Base-by-base conservation (phyloP, 35 echinoderm and acorn worm species). In the Acanthaster planci region DNA sequence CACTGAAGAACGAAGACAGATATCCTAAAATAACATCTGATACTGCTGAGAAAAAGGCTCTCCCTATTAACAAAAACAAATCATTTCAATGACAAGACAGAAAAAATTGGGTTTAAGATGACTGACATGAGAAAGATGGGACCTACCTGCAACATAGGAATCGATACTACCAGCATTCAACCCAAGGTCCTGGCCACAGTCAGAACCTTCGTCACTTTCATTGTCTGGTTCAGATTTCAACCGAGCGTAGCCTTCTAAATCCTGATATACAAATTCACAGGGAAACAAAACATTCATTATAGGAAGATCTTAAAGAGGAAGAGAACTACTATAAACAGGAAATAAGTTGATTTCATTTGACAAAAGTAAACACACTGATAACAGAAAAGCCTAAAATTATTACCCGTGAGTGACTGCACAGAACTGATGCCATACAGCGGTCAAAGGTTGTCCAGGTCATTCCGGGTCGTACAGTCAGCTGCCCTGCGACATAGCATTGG, bases 391-490 rank as follows among this genome's bases (percentile, higher is more conserved):
- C 7, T 68, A 7, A 35, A 23, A 68, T 35, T 17, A 38, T 40
- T 83, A 89, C 87, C 80, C 79, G 42, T 55, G 79, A 89, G 67
- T 79, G 77, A 76, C 83, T 82, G 59, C 79, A 47, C 80, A 89
- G 17, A 3, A 89, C 79, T 21, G 87, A 75, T 36, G 58, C 87
- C 40, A 89, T 82, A 52, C 60, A 58, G 42, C 68, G 60, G 87
- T 89, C 87, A 84, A 89, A 89, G 34, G 80, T 50, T 22, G 67
- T 27, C 87, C 79, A 89, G 51, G 57, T 84, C 87, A 89, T 89
- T 17, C 80, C 87, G 52, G 87, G 60, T 84, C 44, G 80, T 80
- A 89, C 40, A 52, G 80, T 72, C 27, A 89, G 36, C 80, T 82
- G 87, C 39, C 87, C 87, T 47, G 82, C 68, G 18, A 89, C 80